Evolutionary conservation across 2,888 invertebrate genomes (phyloP).

Genomic region (Pseudoips prasinana): DNA sequence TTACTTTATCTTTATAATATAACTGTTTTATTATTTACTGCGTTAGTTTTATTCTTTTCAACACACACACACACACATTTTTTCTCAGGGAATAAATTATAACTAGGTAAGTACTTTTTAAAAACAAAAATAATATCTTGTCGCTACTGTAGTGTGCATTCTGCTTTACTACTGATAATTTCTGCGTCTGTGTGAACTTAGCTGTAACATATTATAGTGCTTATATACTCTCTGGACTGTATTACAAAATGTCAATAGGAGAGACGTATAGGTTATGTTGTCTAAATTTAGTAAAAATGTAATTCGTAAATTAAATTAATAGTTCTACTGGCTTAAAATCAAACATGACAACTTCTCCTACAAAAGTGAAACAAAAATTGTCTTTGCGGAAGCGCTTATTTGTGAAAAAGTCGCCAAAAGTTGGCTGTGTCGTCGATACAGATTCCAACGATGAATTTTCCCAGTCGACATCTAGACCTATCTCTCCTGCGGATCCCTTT

Average conservation of each 20-base stretch:
- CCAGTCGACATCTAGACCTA: conserved; percentile 69
- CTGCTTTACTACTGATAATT: too few species aligned
- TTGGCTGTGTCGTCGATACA: conserved; percentile 76
- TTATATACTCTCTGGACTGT: too few species aligned
- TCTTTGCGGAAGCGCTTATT: conserved; percentile 75
- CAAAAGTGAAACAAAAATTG: conserved; percentile 73
- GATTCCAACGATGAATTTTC: conserved; percentile 72
- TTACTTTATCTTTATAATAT: too few species aligned
- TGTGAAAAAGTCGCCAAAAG: conserved; percentile 78
- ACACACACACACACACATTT: too few species aligned
- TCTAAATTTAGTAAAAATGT: conserved; percentile 73
- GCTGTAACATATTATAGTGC: too few species aligned
- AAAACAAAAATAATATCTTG: too few species aligned
- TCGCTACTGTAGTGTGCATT: too few species aligned
- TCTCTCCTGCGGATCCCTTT: conserved; percentile 74
- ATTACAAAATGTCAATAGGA: conserved; percentile 48
- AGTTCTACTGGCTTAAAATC: conserved; percentile 58
- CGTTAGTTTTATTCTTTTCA: too few species aligned
- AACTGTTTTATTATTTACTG: too few species aligned
- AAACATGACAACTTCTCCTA: conserved; percentile 77
- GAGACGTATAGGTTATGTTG: conserved; percentile 68
- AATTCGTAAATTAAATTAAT: conserved; percentile 74
- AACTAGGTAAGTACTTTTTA: too few species aligned
- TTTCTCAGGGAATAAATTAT: too few species aligned
- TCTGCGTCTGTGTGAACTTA: too few species aligned